phyloP scores from a whole-genome alignment of 2,888 invertebrate genomes.

The Thereva unica region DNA sequence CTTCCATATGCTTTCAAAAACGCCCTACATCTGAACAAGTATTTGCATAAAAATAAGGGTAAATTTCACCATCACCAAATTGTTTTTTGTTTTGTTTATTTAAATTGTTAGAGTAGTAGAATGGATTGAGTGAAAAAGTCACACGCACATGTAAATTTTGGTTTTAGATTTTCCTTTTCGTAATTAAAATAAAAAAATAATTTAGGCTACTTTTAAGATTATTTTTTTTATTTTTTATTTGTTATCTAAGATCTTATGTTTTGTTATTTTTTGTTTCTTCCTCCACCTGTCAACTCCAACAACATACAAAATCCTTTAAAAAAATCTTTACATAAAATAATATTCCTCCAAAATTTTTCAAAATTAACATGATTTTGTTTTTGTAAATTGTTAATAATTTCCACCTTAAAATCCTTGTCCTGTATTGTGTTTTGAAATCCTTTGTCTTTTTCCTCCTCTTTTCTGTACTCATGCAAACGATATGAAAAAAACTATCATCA shows the following conservation, averaged over 20 bases:
- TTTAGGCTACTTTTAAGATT: conserved; percentile 29
- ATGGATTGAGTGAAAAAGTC: conserved; percentile 39
- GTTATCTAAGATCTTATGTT: conserved; percentile 43
- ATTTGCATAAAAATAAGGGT: too few relatives aligned
- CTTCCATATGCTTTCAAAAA: too few relatives aligned
- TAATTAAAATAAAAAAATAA: conserved; percentile 16
- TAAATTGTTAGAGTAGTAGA: conserved; percentile 29
- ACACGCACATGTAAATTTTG: conserved; percentile 41
- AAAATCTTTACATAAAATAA: not conserved
- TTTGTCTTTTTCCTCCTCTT: conserved; percentile 10
- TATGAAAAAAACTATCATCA: conserved; percentile 3
- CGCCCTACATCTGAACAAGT: too few relatives aligned
- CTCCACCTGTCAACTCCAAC: conserved; percentile 34
- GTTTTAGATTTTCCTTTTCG: not conserved
- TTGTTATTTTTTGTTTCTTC: conserved; percentile 39
- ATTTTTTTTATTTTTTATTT: conserved; percentile 52
- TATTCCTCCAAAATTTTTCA: conserved; percentile 20
- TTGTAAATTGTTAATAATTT: too few relatives aligned
- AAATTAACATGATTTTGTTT: too few relatives aligned
- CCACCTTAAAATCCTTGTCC: not conserved
- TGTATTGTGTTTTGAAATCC: conserved; percentile 25
- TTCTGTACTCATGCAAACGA: conserved; percentile 30
- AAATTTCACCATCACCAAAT: not conserved
- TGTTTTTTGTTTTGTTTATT: conserved; percentile 45
- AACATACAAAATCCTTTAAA: not conserved